A percentile compares a stretch with the other conserved stretches of the same genome.
Evolutionary conservation across 1,140 invertebrate species (phyloP).

Genomic region (Daktulosphaira vitifoliae): DNA sequence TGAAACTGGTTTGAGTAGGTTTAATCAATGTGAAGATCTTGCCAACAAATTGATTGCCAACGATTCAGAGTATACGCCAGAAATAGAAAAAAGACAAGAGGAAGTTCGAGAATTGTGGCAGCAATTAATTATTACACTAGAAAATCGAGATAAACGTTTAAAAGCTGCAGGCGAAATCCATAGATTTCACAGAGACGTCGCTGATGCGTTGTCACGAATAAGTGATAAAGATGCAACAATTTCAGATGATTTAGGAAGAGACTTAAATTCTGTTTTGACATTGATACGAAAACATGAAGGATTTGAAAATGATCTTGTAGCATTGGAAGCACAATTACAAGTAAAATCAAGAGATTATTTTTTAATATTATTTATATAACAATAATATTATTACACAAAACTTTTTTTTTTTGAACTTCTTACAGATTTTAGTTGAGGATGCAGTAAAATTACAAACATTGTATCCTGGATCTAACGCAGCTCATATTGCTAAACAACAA

Average conservation of each 20-base stretch:
- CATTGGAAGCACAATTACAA: slow-evolving; percentile 85
- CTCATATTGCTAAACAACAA: slow-evolving; percentile 76
- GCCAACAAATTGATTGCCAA: slow-evolving; percentile 82
- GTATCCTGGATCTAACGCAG: slow-evolving; percentile 88
- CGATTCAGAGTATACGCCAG: slow-evolving; percentile 77
- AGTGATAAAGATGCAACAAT: slow-evolving; percentile 78
- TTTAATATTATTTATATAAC: too few relatives aligned
- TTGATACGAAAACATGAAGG: slow-evolving; percentile 77
- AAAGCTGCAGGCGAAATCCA: slow-evolving; percentile 92
- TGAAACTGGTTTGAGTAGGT: slow-evolving; percentile 82
- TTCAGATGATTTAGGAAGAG: slow-evolving; percentile 74
- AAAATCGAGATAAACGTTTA: slow-evolving; percentile 73
- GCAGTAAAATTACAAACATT: slow-evolving; percentile 72
- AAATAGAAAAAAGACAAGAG: slow-evolving; percentile 79
- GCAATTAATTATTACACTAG: slow-evolving; percentile 73
- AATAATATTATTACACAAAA: too few relatives aligned
- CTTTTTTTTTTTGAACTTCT: slow-evolving; percentile 35
- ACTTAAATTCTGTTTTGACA: slow-evolving; percentile 77
- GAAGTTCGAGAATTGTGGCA: slow-evolving; percentile 77
- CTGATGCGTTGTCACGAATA: slow-evolving; percentile 81
- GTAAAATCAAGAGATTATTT: too few relatives aligned
- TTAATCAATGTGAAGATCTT: slow-evolving; percentile 83
- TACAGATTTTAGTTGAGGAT: slow-evolving; percentile 78
- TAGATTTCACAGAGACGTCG: slow-evolving; percentile 90
- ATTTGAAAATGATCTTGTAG: slow-evolving; percentile 90